Base-by-base conservation (phyloP, 2,888 invertebrate species). In the Phaedon cochleariae region DNA sequence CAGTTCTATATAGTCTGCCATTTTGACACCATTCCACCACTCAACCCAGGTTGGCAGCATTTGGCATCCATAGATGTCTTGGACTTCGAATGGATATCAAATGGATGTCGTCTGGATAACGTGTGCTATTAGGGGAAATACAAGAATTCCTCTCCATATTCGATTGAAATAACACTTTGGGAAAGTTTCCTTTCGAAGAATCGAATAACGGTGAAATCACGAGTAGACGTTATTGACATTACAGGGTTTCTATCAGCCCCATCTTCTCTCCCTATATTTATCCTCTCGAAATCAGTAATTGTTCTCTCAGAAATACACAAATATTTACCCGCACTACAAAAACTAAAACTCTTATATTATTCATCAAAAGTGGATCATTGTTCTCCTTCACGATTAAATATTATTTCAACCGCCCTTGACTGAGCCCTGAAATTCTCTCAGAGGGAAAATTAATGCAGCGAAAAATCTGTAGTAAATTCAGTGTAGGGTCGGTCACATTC, bases 271-370 rank as follows among this genome's bases (percentile, higher is more conserved):
- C 57, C 52, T 46, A 15, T 41, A 6, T 41, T 58, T 65, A 65
- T 57, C 51, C 18, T 51, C 52, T 45, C 5, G 51, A 55, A 65
- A 65, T 54, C 54, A 48, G 60, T 58, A 64, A 69, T 69, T 69
- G 69, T 64, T 31, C 51, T 46, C 62, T 52, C 52, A 57, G 52
- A 59, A 46, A 55, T 31, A 49, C 7, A 45, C 62, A 66, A 69
- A 69, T 57, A 67, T 69, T 67, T 64, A 69, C 59, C 51, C 61
- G 49, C 31, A 29, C 29, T 20, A 64, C 45, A 64, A 64, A n/a
- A n/a, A n/a, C n/a, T 66, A 63, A 62, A 68, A 61, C 55, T 66
- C 59, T 46, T 58, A 61, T 65, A 68, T 65, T 68, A 64, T 65
- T 54, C 52, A 57, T 60, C 62, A 57, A 67, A 69, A 69, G 66